Percentiles rank a stretch among this genome's conserved stretches.
Conservation (phyloP, 2,113 vertebrate species). For the Gyps fulvus region DNA sequence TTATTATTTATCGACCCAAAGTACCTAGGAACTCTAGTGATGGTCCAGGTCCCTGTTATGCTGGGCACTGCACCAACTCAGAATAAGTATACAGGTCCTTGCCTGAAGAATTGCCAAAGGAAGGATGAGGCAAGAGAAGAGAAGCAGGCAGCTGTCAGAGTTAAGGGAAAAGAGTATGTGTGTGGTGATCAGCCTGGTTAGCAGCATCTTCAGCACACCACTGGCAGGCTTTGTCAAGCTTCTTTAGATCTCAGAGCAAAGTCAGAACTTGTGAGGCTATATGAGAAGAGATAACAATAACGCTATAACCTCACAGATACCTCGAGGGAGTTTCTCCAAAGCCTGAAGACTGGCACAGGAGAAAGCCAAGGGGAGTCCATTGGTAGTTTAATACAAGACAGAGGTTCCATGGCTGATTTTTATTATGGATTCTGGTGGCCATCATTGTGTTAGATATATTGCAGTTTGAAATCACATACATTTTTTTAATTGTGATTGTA, state of each 20-base stretch:
- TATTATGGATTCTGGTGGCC: not conserved
- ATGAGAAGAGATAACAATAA: not conserved
- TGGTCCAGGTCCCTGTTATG: not conserved
- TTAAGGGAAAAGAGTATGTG: not conserved
- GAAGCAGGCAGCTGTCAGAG: not conserved
- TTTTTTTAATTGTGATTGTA: not conserved
- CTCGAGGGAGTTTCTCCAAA: not conserved
- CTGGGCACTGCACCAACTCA: not conserved
- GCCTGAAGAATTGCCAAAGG: not conserved
- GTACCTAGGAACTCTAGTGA: not conserved
- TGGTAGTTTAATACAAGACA: not conserved
- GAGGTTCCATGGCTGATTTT: not conserved
- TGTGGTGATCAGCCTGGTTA: fast-evolving
- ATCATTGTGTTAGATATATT: not conserved
- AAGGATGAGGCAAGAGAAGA: not conserved
- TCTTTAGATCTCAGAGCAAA: not conserved
- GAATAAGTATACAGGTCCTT: not conserved
- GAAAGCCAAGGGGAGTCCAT: not conserved
- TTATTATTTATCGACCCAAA: not conserved
- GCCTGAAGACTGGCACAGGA: not conserved
- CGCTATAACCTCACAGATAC: not conserved
- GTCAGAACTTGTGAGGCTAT: not conserved
- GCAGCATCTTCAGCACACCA: not conserved
- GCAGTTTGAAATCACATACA: not conserved
- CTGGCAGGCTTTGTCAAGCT: not conserved